phyloP scores from a whole-genome alignment of 1,140 invertebrate species.

The Psilanteris sp. region DNA sequence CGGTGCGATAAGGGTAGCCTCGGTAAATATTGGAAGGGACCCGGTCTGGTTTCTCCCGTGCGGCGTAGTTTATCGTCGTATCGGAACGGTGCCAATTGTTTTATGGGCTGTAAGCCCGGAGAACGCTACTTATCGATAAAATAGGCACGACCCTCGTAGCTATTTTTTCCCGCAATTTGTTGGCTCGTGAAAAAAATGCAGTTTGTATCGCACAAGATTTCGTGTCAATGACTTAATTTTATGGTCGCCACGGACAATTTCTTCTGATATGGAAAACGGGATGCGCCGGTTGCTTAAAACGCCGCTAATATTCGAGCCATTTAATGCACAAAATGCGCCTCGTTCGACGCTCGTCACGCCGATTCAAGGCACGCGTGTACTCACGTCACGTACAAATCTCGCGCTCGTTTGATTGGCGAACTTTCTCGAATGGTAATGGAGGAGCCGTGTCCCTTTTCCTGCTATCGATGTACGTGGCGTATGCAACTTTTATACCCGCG shows the following conservation, averaged over 20 bases:
- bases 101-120: slow-evolving; percentile 62
- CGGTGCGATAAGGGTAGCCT: slow-evolving; percentile 59
- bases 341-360: no score
- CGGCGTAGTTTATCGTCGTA: slow-evolving; percentile 62
- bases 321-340: no score
- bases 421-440: slow-evolving; percentile 68
- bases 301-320: no score
- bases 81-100: slow-evolving; percentile 66
- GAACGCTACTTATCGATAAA: slow-evolving; percentile 61
- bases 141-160: slow-evolving; percentile 50
- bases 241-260: slow-evolving; percentile 4
- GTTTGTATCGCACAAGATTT: slow-evolving; percentile 3
- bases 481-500: slow-evolving; percentile 44
- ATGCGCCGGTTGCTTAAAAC: no score
- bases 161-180: slow-evolving; percentile 63
- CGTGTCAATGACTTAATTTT: slow-evolving; percentile 53
- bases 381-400: slow-evolving; percentile 62
- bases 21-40: slow-evolving; percentile 64
- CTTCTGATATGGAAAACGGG: slow-evolving; percentile 16
- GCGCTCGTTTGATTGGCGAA: slow-evolving; percentile 51
- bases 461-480: slow-evolving; percentile 52
- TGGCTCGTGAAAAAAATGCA: slow-evolving; percentile 22
- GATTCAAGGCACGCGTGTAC: slow-evolving; percentile 32
- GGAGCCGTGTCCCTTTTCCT: slow-evolving; percentile 64
- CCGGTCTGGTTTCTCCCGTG: slow-evolving; percentile 17